Base-by-base conservation (phyloP, 2,888 invertebrate genomes). In the Catocala fraxini region DNA sequence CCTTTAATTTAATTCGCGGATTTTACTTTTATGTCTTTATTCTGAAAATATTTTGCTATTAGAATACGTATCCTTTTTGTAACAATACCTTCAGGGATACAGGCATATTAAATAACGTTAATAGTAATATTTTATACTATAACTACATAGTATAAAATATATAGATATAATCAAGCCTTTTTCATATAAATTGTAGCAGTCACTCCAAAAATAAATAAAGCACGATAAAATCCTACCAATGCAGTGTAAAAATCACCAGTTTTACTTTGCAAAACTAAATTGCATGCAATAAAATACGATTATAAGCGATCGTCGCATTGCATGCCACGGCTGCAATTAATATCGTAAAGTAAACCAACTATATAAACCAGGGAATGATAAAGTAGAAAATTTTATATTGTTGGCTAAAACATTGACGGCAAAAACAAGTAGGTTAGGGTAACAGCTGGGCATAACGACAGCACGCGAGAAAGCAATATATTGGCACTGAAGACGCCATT, bases 401-500 rank as follows among this genome's bases (percentile, higher is more conserved):
- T 87, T 85, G 82, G 80, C 74, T 85, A 81, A 87, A 89, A 86
- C 84, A 87, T 87, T 75, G 86, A 73, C 70, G 68, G 84, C 85
- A 88, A 90, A 89, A 90, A 91, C 89, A 87, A 87, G 88, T 87
- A 84, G 86, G 89, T 83, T 80, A 78, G 56, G 78, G 80, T 80
- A 88, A 85, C 93, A 92, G 92, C 90, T 93, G 93, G 77, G 69
- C 69, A 81, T 92, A 93, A 93, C 92, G 93, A 93, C 89, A 82
- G 89, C 93, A 93, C 92, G 92, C 91, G 89, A 92, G 88, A 85
- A 89, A 89, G 90, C 91, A 89, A 93, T 93, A 93, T 93, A 92
- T 92, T 86, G 92, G 88, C 82, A 84, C 80, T 80, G 85, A 90
- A 92, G 90, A 91, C 86, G 89, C 89, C 87, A 87, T 91, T 88